Percentiles rank a stretch among this genome's conserved stretches.
Conservation (phyloP, 2,797 vertebrate species). For the Chaetophractus vellerosus region DNA sequence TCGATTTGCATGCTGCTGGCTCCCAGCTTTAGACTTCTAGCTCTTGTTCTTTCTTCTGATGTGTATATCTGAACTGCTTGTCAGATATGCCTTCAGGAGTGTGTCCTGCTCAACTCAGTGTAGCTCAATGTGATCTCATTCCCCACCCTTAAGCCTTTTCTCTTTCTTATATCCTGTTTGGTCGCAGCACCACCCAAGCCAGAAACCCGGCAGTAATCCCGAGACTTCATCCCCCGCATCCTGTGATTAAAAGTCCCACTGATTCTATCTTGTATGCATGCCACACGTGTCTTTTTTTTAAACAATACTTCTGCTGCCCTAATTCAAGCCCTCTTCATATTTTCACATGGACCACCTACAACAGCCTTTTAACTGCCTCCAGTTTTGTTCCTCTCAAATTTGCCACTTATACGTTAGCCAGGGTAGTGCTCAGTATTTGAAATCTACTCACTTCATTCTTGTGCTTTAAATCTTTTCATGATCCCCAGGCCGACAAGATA, state of each 20-base stretch:
- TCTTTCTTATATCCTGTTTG: conserved; percentile 75
- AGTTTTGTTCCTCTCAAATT: neutral
- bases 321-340: conserved; percentile 13
- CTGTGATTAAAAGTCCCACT: conserved; percentile 71
- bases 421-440: neutral
- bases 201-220: conserved; percentile 68
- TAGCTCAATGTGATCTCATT: neutral
- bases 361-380: conserved; percentile 44
- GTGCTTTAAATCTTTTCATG: neutral
- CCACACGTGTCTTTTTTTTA: conserved; percentile 44
- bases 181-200: conserved; percentile 57
- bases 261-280: conserved; percentile 66
- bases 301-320: conserved; percentile 31
- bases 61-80: neutral
- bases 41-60: neutral
- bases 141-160: conserved; percentile 54
- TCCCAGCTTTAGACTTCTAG: neutral
- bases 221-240: conserved; percentile 76
- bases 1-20: neutral
- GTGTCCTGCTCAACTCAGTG: neutral
- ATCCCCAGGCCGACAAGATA: neutral
- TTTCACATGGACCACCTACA: conserved; percentile 14
- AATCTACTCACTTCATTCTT: neutral
- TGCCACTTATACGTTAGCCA: neutral
- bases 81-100: neutral